Evolutionary conservation across 2,797 vertebrate genomes (phyloP).

Genomic region (Diglossa cyanea): DNA sequence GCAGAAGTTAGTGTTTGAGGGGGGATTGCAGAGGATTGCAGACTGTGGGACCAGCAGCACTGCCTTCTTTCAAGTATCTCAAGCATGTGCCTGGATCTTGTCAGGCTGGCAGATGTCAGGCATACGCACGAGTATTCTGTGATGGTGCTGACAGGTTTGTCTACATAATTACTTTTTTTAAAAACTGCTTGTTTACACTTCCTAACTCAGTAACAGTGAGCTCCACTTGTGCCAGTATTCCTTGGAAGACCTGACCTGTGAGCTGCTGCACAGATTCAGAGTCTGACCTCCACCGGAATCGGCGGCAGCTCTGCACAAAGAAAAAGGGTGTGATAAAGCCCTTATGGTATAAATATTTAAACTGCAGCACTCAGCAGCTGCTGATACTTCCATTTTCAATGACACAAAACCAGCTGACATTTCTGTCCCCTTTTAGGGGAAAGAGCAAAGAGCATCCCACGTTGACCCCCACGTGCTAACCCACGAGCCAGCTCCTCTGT

Average conservation of each 20-base stretch:
- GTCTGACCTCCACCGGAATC: neutral
- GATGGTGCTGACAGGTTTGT: neutral
- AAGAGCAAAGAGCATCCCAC: neutral
- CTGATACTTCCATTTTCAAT: conserved; percentile 7
- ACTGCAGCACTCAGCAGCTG: neutral
- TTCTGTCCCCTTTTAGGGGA: neutral
- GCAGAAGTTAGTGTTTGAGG: neutral
- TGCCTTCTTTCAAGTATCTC: neutral
- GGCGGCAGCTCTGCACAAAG: neutral
- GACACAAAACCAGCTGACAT: conserved; percentile 7
- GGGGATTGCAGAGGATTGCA: neutral
- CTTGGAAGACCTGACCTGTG: neutral
- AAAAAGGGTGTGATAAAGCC: neutral
- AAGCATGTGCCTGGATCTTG: neutral
- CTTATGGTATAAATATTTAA: conserved; percentile 33
- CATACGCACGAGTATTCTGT: neutral
- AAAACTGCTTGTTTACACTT: neutral
- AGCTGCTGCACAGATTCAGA: neutral
- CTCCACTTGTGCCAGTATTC: neutral
- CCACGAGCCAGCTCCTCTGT: neutral
- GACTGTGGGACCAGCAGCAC: neutral
- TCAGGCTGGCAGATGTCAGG: conserved; percentile 26
- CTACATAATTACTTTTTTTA: neutral
- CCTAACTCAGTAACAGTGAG: neutral
- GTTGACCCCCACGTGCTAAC: neutral